Base-by-base conservation (phyloP, 37 sponge, comb jelly and placozoan species). In the Crambe crambe region DNA sequence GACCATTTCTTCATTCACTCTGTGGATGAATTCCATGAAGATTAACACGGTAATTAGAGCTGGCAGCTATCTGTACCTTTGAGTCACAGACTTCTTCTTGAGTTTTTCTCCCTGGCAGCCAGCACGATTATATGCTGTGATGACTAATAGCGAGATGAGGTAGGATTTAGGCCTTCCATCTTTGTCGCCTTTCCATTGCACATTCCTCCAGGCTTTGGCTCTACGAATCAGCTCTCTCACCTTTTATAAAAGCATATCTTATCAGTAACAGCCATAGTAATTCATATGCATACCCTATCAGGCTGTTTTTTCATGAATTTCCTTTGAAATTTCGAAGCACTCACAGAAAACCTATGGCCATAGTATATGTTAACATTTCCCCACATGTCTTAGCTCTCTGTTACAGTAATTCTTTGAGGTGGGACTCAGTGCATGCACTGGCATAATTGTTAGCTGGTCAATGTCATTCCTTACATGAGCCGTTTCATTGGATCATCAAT, bases 151-250 rank as follows among this genome's bases (percentile, higher is more conserved):
- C 4, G 27, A 60, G 27, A 87, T 68, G 1, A 87, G 77, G 66
- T 77, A 81, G 3, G 88, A 87, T 20, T 30, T 87, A 30, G 82
- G 88, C 40, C 78, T 70, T 1, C 88, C 82, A 22, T 26, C 54
- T 22, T 34, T 56, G 2, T 27, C 47, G 2, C 35, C 26, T 27
- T 27, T 3, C 35, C 76, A 85, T 43, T 37, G n/a, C 23, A 35
- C 26, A 35, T 90, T 85, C 37, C 85, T 81, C 91, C 91, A 90
- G 10, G 57, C 77, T 61, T 90, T 90, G 37, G 71, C 85, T 37
- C 78, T 56, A 38, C 43, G 69, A 58, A 81, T 86, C 60, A 64
- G 65, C 64, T 85, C 91, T 56, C 77, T 73, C 31, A 73, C 58
- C 74, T 56, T 25, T 30, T 21, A 42, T 15, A 41, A 40, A 20